Evolutionary conservation across 2,797 vertebrate species (phyloP), one percentile per base, ranked within the genome.

Genomic region (Rhynchotus rufescens): DNA sequence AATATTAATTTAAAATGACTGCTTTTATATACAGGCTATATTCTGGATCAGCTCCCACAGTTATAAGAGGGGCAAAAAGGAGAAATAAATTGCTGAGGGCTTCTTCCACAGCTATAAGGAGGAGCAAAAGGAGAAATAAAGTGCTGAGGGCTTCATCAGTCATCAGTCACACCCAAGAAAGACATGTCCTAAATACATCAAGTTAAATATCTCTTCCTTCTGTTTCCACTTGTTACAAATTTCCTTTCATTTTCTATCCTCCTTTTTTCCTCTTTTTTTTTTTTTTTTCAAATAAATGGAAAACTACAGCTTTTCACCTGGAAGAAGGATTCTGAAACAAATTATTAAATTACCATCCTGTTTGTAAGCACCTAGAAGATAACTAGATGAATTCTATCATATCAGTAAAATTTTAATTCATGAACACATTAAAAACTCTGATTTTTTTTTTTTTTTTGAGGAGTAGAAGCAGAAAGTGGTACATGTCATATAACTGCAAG

Each of bases 401-500:
- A 88, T 74, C 68, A 84, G 52, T 71, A 42, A 81, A 80, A 71
- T 91, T 93, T 71, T 82, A 9, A 42, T 90, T 92, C 75, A 64
- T 91, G 51, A 67, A 6, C 13, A 81, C 12, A 64, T 9, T 36
- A 84, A 44, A 82, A 84, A 40, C 8, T 36, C 36, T 36, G 36
- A 36, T 36, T 36, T 36, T 36, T n/a, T 36, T 36, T 36, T 36
- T n/a, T n/a, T 36, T 36, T 36, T 36, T 36, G 36, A 36, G 36
- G 36, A 10, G 36, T 9, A 36, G 9, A 10, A 36, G 36, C 4
- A 10, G 36, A 36, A 36, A 80, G 34, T 17, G 56, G 49, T 61
- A 34, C 14, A 16, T 77, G 76, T 74, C 32, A 42, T 86, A 64
- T 40, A 82, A 26, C 25, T 86, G 2, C 0, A 71, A 28, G 74